A percentile compares a stretch with the other conserved stretches of the same genome.
These are phyloP conservation scores for Cichladusa arquata DNA, from an alignment of 2,113 vertebrate species.

Conservation along the genomic window DNA sequence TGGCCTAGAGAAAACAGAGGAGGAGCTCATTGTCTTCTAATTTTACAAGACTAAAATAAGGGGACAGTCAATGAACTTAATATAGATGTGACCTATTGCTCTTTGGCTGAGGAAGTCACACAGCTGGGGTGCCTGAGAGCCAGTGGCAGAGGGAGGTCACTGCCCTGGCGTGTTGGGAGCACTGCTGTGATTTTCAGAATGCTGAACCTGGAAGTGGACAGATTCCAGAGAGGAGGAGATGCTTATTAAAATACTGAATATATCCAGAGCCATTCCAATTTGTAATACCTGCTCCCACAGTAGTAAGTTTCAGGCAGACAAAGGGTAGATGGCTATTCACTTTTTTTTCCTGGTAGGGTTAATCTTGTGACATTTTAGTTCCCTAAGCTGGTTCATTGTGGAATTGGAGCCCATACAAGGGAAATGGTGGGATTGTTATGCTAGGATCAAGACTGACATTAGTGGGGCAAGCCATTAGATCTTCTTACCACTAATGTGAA, in stretches of 20 bases:
- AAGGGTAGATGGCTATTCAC: not conserved
- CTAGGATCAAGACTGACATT: not conserved
- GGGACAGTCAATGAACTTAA: conserved; percentile 27
- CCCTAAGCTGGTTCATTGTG: not conserved
- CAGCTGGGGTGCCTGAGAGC: conserved; percentile 29
- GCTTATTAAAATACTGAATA: not conserved
- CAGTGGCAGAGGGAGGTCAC: not conserved
- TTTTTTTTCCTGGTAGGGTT: not conserved
- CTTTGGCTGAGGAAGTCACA: conserved; percentile 23
- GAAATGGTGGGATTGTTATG: not conserved
- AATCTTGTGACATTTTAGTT: not conserved
- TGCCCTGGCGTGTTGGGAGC: not conserved
- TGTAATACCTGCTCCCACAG: not conserved
- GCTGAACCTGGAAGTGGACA: not conserved
- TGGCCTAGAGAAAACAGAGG: conserved; percentile 43
- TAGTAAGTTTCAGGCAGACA: not conserved
- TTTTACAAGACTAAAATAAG: conserved; percentile 34
- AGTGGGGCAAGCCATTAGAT: not conserved
- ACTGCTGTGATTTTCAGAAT: not conserved
- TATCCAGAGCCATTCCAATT: not conserved
- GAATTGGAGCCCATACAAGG: not conserved
- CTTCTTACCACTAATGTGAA: not conserved
- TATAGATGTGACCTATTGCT: conserved; percentile 54
- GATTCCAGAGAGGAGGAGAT: not conserved
- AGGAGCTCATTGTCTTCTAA: not conserved